phyloP scores from a whole-genome alignment of 2,113 vertebrate species.

The Chaetura pelagica region DNA sequence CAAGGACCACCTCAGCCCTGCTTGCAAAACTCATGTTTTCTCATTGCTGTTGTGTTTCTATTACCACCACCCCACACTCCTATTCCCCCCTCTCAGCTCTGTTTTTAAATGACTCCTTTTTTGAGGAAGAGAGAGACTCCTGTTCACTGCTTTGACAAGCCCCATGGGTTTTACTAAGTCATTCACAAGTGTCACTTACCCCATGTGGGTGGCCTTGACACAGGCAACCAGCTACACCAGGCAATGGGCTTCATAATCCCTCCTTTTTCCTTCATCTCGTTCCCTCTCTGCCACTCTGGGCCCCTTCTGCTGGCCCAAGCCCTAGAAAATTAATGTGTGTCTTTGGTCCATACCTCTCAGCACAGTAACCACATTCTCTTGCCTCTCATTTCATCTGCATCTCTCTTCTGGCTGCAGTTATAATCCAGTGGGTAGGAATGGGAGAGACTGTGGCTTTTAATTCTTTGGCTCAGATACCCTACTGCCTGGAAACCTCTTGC shows the following conservation, averaged over 20 bases:
- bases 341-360: not conserved
- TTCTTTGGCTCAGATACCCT: not conserved
- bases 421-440: not conserved
- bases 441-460: slow-evolving; percentile 27
- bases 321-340: not conserved
- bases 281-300: not conserved
- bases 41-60: not conserved
- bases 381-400: not conserved
- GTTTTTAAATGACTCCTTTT: not conserved
- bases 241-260: not conserved
- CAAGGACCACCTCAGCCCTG: not conserved
- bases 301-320: not conserved
- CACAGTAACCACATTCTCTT: not conserved
- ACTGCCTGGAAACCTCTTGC: not conserved
- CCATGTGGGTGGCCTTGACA: not conserved
- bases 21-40: not conserved
- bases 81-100: not conserved
- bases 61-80: not conserved
- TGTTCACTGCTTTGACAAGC: not conserved
- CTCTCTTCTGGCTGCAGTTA: not conserved
- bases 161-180: not conserved
- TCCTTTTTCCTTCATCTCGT: not conserved
- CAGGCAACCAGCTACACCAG: not conserved
- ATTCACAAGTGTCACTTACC: not conserved
- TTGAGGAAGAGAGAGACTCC: not conserved